Evolutionary conservation across 2,888 invertebrate genomes (phyloP).

Genomic region (Listrodromus nycthemerus): DNA sequence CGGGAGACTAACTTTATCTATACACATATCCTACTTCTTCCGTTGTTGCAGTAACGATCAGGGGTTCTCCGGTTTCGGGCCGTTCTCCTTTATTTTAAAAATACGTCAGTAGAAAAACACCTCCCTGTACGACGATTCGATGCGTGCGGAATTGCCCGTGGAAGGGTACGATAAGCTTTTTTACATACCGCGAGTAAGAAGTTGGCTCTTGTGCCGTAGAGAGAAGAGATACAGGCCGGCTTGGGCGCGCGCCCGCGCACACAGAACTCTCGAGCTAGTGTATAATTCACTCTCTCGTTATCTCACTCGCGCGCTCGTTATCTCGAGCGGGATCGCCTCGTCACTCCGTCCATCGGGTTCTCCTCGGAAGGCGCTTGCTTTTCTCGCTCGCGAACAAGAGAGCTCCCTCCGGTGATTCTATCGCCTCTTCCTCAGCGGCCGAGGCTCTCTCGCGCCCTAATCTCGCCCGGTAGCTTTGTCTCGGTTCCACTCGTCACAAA

Average conservation of each 20-base stretch:
- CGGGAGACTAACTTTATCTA: not conserved
- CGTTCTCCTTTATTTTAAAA: not conserved
- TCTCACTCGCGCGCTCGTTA: constrained; percentile 66
- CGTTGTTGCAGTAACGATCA: constrained; percentile 65
- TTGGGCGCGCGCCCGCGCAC: not conserved
- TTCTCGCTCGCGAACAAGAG: constrained; percentile 31
- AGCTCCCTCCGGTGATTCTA: constrained; percentile 53
- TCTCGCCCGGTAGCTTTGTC: not conserved
- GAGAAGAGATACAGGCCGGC: not conserved
- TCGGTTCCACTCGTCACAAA: constrained; percentile 1
- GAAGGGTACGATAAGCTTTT: not conserved
- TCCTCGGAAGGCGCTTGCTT: constrained; percentile 18
- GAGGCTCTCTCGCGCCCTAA: constrained; percentile 8
- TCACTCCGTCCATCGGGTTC: constrained; percentile 63
- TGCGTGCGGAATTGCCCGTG: not conserved
- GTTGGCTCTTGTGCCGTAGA: not conserved
- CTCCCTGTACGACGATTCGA: not conserved
- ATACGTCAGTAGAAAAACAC: not conserved
- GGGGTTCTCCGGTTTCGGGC: constrained; percentile 65
- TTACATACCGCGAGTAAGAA: not conserved
- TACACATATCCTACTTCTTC: constrained; percentile 39
- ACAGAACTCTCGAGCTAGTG: constrained; percentile 29
- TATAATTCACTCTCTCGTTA: constrained; percentile 63
- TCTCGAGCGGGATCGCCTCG: constrained; percentile 69
- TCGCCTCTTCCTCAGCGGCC: constrained; percentile 16